Evolutionary conservation across 2,113 vertebrate species (phyloP).

Genomic region (Dascyllus trimaculatus): DNA sequence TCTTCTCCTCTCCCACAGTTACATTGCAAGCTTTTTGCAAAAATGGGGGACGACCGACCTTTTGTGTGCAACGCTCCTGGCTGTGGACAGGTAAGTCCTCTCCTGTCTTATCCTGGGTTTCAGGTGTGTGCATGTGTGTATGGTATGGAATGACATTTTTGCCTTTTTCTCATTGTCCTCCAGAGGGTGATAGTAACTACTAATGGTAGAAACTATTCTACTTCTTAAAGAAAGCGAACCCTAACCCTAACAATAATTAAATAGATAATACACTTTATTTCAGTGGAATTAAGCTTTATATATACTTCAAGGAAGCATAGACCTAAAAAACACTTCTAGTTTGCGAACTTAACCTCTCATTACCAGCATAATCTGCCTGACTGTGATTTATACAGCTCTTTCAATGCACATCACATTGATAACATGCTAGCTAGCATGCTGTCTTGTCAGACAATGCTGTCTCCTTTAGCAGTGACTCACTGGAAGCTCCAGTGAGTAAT

Average conservation of each 20-base stretch:
- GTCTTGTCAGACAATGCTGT: constrained; percentile 69
- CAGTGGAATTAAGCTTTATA: not conserved
- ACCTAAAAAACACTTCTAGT: not conserved
- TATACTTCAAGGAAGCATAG: not conserved
- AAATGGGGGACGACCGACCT: constrained; percentile 98
- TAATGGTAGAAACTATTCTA: not conserved
- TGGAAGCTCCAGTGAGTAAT: constrained; percentile 80
- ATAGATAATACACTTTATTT: not conserved
- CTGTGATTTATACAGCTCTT: constrained; percentile 28
- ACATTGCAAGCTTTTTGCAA: constrained; percentile 87
- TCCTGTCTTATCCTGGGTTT: constrained; percentile 49
- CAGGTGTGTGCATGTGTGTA: constrained; percentile 40
- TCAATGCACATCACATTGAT: constrained; percentile 16
- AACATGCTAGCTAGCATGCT: constrained; percentile 27
- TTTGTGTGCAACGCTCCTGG: constrained; percentile 96
- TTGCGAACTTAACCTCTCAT: not conserved
- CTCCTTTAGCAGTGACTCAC: constrained; percentile 79
- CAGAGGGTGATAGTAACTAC: not conserved
- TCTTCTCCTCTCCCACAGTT: constrained; percentile 84
- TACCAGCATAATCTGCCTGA: not conserved
- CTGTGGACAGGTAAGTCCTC: constrained; percentile 95
- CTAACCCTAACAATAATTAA: too few relatives aligned
- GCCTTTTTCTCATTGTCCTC: not conserved
- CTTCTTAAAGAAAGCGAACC: constrained; percentile 5
- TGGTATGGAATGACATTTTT: not conserved